Base-by-base conservation (phyloP, 2,888 invertebrate species). In the Sinotaia quadrata region DNA sequence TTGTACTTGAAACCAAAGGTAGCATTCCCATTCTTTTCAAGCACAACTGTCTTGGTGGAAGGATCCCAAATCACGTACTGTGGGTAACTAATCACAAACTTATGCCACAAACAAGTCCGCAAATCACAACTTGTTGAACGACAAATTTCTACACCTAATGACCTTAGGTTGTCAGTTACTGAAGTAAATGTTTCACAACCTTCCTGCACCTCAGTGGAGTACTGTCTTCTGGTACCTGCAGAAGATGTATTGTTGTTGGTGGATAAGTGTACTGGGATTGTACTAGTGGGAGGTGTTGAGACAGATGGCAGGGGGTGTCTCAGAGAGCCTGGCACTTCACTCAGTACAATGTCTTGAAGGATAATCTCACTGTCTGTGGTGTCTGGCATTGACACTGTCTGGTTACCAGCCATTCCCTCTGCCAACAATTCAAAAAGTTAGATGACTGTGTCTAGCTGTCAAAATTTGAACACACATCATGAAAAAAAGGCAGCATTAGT, bases 11-110 rank as follows among this genome's bases (percentile, higher is more conserved):
- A 79, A 10, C 81, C 81, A 72, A 78, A 79, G 18, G 72, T 74
- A 29, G 74, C 61, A 5, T 68, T 67, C 12, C 47, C 49, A 2
- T 72, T 72, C 33, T 71, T 76, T 7, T 78, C 70, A n/a, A 82
- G 75, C 27, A 70, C 76, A 4, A 81, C 75, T 4, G 76, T 78
- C 67, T 78, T 78, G 10, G 81, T 78, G 37, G 71, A 72, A 24
- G 72, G 69, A 60, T 81, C 80, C 82, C 82, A 82, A 18, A 78
- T 70, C 5, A 80, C 79, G 29, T 75, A 73, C 58, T 82, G 79
- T 4, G 82, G 82, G 49, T 63, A 69, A 31, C 65, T 57, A 29
- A 70, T 52, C 44, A 72, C 63, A 29, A 67, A 65, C 36, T 47
- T 59, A 31, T 70, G 69, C 69, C 69, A 70, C 29, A 66, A 31